Percentiles rank a stretch among this genome's conserved stretches.
These are phyloP conservation scores for Choristoneura fumiferana DNA, from an alignment of 1,140 invertebrate genomes.

Conservation along the genomic window DNA sequence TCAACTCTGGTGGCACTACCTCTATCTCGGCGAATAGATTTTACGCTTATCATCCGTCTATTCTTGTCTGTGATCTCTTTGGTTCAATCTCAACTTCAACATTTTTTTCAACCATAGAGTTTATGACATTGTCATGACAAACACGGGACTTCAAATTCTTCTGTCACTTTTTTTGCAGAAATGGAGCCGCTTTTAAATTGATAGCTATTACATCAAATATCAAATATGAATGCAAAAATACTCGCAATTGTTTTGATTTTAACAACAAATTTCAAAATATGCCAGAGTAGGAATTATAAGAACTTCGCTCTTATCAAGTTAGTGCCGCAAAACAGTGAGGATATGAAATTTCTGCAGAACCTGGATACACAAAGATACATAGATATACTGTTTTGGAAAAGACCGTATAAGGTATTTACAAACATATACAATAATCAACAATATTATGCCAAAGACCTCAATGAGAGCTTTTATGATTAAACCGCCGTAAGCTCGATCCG, in stretches of 20 bases:
- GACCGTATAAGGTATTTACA: conserved; percentile 42
- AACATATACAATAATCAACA: too few relatives aligned
- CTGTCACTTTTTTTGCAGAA: background rate
- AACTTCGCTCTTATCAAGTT: conserved; percentile 47
- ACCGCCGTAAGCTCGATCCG: too few relatives aligned
- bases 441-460: too few relatives aligned
- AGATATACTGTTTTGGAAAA: conserved; percentile 54
- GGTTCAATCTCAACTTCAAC: too few relatives aligned
- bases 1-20: too few relatives aligned
- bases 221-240: conserved; percentile 28
- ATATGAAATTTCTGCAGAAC: conserved; percentile 55
- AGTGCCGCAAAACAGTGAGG: conserved; percentile 38
- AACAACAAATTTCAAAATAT: conserved; percentile 34
- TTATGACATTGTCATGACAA: too few relatives aligned
- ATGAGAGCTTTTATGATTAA: too few relatives aligned
- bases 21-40: too few relatives aligned
- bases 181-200: too few relatives aligned
- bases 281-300: conserved; percentile 38
- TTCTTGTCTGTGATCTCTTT: too few relatives aligned
- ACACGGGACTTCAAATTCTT: conserved; percentile 1
- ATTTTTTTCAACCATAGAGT: too few relatives aligned
- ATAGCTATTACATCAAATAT: background rate
- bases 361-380: conserved; percentile 50
- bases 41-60: too few relatives aligned
- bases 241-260: conserved; percentile 32